Conservation (phyloP, 2,797 vertebrate species). For the Catharus ustulatus region DNA sequence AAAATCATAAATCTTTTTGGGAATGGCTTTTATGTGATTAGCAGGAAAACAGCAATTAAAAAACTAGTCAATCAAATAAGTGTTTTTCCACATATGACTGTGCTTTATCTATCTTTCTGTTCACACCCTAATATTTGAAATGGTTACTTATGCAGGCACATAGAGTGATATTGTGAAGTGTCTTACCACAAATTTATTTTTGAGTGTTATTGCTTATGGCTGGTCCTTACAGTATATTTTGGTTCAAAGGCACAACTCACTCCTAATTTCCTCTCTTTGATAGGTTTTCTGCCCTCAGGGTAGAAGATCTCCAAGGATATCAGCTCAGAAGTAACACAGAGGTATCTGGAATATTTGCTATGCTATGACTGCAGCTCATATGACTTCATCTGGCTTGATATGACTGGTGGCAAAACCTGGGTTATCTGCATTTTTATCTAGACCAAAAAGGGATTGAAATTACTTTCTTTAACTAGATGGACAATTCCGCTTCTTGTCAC, state of each 20-base stretch:
- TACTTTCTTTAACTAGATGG: background rate
- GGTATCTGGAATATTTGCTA: background rate
- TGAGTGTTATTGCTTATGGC: background rate
- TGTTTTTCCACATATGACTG: conserved; percentile 3
- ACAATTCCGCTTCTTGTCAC: background rate
- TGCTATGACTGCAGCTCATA: background rate
- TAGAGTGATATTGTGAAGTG: background rate
- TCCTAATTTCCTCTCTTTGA: conserved; percentile 24
- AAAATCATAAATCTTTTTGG: background rate
- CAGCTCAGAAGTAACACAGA: background rate
- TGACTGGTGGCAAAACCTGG: background rate
- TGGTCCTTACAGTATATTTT: background rate
- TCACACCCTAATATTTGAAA: background rate
- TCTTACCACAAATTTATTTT: background rate
- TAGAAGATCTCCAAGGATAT: background rate
- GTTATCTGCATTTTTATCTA: background rate
- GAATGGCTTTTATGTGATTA: background rate
- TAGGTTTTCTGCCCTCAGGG: conserved; percentile 4
- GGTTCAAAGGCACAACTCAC: background rate
- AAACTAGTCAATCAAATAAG: background rate
- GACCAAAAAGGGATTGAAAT: background rate
- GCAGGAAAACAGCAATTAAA: background rate
- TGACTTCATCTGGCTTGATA: background rate
- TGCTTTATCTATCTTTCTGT: conserved; percentile 12
- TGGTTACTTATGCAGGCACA: background rate